Base-by-base conservation (phyloP, 2,888 invertebrate species). In the Acronicta psi region DNA sequence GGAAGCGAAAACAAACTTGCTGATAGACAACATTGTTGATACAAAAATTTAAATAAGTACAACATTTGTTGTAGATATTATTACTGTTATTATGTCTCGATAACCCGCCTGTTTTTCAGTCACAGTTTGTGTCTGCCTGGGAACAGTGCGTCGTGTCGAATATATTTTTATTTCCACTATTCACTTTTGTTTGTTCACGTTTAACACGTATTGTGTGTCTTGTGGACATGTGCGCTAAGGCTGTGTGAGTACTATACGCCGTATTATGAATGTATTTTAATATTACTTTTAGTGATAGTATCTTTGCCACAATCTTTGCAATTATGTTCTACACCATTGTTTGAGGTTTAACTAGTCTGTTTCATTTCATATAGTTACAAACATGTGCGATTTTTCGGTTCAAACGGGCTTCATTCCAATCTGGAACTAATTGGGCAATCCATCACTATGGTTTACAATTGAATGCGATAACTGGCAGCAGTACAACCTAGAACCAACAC, bases 101-200 rank as follows among this genome's bases (percentile, higher is more conserved):
- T 77, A 73, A 69, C 56, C 68, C 70, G 58, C 81, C 74, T 85
- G 85, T 79, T 81, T 76, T 83, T 86, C 88, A 87, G 87, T 88
- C 65, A 62, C 68, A 73, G 65, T 62, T 77, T 79, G 56, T 75
- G 54, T 64, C 75, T 80, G 77, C 78, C 66, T 77, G 76, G 78
- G 81, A 67, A 73, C 77, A 81, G 81, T 74, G 80, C 79, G 73
- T 68, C 68, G 69, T 75, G 64, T 60, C 50, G 60, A 72, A 68
- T 73, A 69, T 73, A 69, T 76, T 78, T 78, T 82, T 75, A 73
- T 77, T 77, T 69, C 36, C 36, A 62, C 59, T 75, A 73, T 82
- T 80, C 80, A 49, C 45, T 44, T 64, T 47, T 64, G 49, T 61
- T 61, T 66, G 62, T 53, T 59, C 58, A 70, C 70, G 68, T 73